Evolutionary conservation across 2,888 invertebrate genomes (phyloP).

Genomic region (Polydrusus pterygomalis): DNA sequence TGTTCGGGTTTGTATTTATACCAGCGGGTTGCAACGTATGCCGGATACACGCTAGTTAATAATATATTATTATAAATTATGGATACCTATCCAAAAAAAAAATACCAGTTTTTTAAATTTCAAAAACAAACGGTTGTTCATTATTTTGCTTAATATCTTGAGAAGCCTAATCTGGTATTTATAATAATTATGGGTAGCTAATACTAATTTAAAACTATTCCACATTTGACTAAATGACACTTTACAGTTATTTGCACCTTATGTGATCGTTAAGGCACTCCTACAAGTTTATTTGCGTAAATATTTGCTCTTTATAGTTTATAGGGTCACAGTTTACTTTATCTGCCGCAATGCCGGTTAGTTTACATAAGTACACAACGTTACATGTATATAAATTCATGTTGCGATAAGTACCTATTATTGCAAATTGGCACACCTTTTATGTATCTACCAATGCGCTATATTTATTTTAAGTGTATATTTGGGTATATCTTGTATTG

Average conservation of each 20-base stretch:
- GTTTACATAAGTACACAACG: slow-evolving; percentile 2
- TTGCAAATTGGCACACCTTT: not conserved
- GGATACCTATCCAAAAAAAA: too few species aligned
- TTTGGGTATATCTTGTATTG: not conserved
- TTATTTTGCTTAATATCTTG: not conserved
- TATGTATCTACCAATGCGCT: not conserved
- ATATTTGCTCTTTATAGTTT: slow-evolving; percentile 17
- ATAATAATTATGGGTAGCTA: not conserved
- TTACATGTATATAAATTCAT: not conserved
- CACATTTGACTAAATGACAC: not conserved
- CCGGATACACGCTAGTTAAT: too few species aligned
- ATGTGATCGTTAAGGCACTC: not conserved
- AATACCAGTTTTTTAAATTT: too few species aligned
- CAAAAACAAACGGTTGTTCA: too few species aligned
- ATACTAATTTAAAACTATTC: not conserved
- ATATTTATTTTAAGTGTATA: not conserved
- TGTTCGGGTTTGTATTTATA: too few species aligned
- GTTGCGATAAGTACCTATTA: not conserved
- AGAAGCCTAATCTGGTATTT: not conserved
- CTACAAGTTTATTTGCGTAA: slow-evolving; percentile 11
- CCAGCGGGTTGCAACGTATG: too few species aligned
- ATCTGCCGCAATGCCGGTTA: slow-evolving; percentile 12
- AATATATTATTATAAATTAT: too few species aligned
- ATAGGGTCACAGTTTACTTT: slow-evolving; percentile 16
- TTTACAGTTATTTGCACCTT: slow-evolving; percentile 12